Base-by-base conservation (phyloP, 1,140 invertebrate genomes). In the Prorops nasuta region DNA sequence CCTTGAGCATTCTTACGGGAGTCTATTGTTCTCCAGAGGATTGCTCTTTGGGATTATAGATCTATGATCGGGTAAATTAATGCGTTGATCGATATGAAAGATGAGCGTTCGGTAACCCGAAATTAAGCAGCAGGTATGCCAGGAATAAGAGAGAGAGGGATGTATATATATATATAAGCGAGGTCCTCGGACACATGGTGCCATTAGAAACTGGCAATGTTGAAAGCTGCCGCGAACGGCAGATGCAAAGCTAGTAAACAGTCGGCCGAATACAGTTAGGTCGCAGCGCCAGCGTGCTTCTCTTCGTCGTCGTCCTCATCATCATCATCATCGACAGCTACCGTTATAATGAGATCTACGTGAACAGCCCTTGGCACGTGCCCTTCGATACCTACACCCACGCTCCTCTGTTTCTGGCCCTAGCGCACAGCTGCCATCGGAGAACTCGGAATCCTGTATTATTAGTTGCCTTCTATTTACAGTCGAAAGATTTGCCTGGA, bases 111-210 rank as follows among this genome's bases (percentile, higher is more conserved):
- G n/a, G n/a, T n/a, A 44, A 48, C 42, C 55, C 49, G 0, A 63
- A 64, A 58, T 60, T 55, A 54, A 54, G 56, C 39, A 46, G 28
- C 60, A 60, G 62, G 60, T 64, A 63, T 61, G 54, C 41, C 45
- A 43, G 49, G 48, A 44, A n/a, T n/a, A n/a, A n/a, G n/a, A n/a
- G n/a, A n/a, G n/a, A n/a, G n/a, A n/a, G n/a, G n/a, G n/a, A n/a
- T n/a, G n/a, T n/a, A n/a, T n/a, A n/a, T n/a, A n/a, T n/a, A n/a
- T n/a, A n/a, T n/a, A n/a, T n/a, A n/a, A n/a, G n/a, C n/a, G n/a
- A n/a, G n/a, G n/a, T n/a, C n/a, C 53, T 55, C 47, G 56, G 60
- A 61, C 63, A 63, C 63, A 58, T 61, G 63, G 63, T 44, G 41
- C 58, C 50, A 63, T 63, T 58, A 65, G 44, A 42, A 20, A 49